phyloP scores from a whole-genome alignment of 2,888 invertebrate species.

The Maniola hyperantus region DNA sequence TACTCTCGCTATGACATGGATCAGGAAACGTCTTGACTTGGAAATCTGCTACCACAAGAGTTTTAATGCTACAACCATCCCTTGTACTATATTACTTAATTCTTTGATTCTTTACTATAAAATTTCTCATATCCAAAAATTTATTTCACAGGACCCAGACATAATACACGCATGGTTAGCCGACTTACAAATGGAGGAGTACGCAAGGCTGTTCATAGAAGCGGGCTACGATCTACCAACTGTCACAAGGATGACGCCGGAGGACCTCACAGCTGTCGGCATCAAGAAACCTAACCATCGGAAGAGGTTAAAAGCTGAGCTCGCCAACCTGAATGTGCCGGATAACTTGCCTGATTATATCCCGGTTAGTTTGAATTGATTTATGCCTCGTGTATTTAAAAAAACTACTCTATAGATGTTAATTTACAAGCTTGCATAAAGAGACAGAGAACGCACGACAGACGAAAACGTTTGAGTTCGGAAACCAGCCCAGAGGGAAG shows the following conservation, averaged over 20 bases:
- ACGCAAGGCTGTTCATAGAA: slow-evolving; percentile 94
- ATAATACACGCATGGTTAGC: slow-evolving; percentile 97
- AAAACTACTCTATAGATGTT: neutral
- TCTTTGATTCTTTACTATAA: too few relatives aligned
- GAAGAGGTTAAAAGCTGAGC: slow-evolving; percentile 97
- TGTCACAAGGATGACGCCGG: slow-evolving; percentile 99
- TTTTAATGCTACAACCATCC: too few relatives aligned
- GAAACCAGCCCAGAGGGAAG: too few relatives aligned
- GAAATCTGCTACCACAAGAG: too few relatives aligned
- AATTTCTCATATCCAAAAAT: too few relatives aligned
- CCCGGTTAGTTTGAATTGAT: slow-evolving; percentile 84
- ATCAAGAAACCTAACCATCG: slow-evolving; percentile 99
- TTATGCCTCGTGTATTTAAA: neutral
- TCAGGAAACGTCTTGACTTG: too few relatives aligned
- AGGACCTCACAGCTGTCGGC: slow-evolving; percentile 93
- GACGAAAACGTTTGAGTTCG: too few relatives aligned
- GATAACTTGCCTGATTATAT: slow-evolving; percentile 98
- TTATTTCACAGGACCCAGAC: slow-evolving; percentile 89
- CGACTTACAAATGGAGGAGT: slow-evolving; percentile 97
- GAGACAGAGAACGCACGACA: too few relatives aligned
- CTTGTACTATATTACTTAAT: too few relatives aligned
- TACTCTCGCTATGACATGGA: too few relatives aligned
- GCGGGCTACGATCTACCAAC: slow-evolving; percentile 99
- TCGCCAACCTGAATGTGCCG: slow-evolving; percentile 95
- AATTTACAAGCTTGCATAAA: too few relatives aligned